Evolutionary conservation across 2,113 vertebrate genomes (phyloP), one percentile per base, ranked within the genome.

Genomic region (Phalacrocorax aristotelis): DNA sequence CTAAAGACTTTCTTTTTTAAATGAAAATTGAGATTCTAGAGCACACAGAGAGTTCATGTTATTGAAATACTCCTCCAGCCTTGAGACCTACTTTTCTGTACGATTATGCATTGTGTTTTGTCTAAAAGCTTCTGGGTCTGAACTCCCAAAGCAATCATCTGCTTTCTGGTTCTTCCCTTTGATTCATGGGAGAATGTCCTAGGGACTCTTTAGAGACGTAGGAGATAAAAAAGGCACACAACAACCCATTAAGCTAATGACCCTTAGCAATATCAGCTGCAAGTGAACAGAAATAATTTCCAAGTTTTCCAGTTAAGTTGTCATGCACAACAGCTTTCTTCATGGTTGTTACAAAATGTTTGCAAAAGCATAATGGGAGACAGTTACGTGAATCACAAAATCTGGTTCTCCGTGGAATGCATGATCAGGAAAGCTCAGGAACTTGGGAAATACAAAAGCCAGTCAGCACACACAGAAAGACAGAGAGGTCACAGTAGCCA

Each of bases 221-320:
- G 12, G 7, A 49, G 29, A 40, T 75, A 76, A 84, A 91, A 60
- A 75, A 36, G 32, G 26, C 6, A 1, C 7, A 66, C 52, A 91
- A 62, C 46, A 90, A 58, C n/a, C 83, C 85, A 94, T 94, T 96
- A 96, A 74, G 75, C 68, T 92, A 94, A 93, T 70, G 88, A 90
- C 62, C 38, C 58, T 90, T 74, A 81, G 85, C n/a, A 48, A 78
- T 57, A 93, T 1, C 11, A 8, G 51, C 75, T 66, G 66, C 46
- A 90, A 95, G 42, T 83, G 90, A 96, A 92, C 21, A 92, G 54
- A 94, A 94, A 74, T 88, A 96, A 94, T 80, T 90, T 79, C 42
- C 55, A 83, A 83, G 32, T 92, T 95, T 97, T 97, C 71, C 93
- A 92, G 81, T 80, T 77, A 93, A 97, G 25, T 40, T 94, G 78